Conservation (phyloP, 2,113 vertebrate genomes). For the Ophthalmolycus amberensis region DNA sequence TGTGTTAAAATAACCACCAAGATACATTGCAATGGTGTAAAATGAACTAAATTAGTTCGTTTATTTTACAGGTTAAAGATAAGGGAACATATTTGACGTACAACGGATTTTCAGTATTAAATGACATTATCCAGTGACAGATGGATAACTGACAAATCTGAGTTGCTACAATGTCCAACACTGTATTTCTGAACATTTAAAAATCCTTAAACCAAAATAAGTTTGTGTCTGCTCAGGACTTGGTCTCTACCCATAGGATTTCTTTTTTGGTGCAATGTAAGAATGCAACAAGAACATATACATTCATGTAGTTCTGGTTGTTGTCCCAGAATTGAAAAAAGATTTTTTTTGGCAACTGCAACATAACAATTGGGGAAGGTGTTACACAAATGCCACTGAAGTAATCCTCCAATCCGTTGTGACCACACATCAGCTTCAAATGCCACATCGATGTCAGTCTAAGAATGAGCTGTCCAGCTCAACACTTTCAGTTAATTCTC, state of each 20-base stretch:
- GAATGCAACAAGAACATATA: not conserved
- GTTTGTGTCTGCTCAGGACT: not conserved
- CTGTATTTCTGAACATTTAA: not conserved
- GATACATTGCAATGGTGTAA: not conserved
- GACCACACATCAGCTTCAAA: not conserved
- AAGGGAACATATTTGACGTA: not conserved
- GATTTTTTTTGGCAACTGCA: not conserved
- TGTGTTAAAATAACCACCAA: not conserved
- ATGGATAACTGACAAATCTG: not conserved
- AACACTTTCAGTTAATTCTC: not conserved
- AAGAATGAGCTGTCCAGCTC: not conserved
- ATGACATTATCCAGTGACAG: not conserved
- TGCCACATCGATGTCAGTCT: not conserved
- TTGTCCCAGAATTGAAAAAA: not conserved
- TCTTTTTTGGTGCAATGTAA: not conserved
- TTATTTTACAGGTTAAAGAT: not conserved
- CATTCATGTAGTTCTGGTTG: not conserved
- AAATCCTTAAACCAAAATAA: not conserved
- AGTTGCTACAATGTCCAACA: not conserved
- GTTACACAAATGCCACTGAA: not conserved
- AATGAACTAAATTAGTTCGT: not conserved
- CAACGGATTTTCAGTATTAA: not conserved
- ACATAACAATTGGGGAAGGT: not conserved
- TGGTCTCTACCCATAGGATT: not conserved
- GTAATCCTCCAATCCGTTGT: not conserved